Base-by-base conservation (phyloP, 2,797 vertebrate species). In the Sebastes diaconus region DNA sequence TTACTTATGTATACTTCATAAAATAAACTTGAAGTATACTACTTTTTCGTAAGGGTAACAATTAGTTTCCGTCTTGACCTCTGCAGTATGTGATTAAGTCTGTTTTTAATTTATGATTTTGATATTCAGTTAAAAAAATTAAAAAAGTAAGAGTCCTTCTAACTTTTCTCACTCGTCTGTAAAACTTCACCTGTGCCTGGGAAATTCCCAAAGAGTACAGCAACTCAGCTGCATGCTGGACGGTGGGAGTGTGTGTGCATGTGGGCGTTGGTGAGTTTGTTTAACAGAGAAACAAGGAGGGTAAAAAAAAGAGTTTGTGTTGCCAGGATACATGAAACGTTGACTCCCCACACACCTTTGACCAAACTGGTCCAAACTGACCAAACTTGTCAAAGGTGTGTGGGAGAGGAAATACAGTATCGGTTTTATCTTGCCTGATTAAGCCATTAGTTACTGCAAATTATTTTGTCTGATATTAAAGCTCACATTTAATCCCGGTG, bases 191-290 rank as follows among this genome's bases (percentile, higher is more conserved):
- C 65, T 34, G 34, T 24, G 27, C 32, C 18, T 68, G 88, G 84
- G 89, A 94, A 71, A 95, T 95, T 94, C 90, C 76, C 16, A 20
- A n/a, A 24, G 1, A 16, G 77, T 50, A 9, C 42, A 74, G n/a
- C 27, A 16, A 69, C 14, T 16, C 8, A 65, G 60, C 71, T 80
- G 60, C 34, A 55, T 16, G 50, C 13, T 52, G 39, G 24, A 18
- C 52, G n/a, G 13, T 52, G 25, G 18, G 30, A 11, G 20, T 18
- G 29, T 30, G 50, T 27, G 12, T 65, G 52, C 8, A 20, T 69
- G n/a, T 22, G 42, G 11, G 54, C 4, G 1, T 65, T 8, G 7
- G 9, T 12, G 11, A 60, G 39, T 61, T 68, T 75, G 34, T 67
- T 77, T 54, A 30, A 60, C 42, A 66, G 3, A n/a, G 7, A 30